phyloP scores from a whole-genome alignment of 2,113 vertebrate genomes.

The Tretioscincus oriximinensis region DNA sequence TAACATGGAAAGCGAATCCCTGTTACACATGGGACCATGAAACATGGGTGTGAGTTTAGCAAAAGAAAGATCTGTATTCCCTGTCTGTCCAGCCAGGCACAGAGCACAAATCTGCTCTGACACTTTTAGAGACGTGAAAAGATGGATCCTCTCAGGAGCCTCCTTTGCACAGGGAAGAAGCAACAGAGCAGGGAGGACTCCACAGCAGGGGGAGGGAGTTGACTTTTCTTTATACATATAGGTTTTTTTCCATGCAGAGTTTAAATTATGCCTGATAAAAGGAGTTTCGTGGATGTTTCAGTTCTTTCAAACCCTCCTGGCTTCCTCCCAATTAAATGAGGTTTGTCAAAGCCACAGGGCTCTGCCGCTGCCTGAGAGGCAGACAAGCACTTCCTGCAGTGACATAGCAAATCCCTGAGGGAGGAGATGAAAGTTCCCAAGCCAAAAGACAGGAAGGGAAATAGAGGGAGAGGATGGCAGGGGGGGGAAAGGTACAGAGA shows the following conservation, averaged over 20 bases:
- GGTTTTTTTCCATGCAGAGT: slow-evolving; percentile 86
- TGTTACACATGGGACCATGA: neutral
- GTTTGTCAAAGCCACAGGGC: slow-evolving; percentile 89
- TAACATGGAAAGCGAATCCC: too few relatives aligned
- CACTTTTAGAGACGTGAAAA: slow-evolving; percentile 84
- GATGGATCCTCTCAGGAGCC: slow-evolving; percentile 79
- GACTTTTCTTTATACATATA: slow-evolving; percentile 88
- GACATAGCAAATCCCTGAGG: slow-evolving; percentile 82
- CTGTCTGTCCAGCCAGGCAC: slow-evolving; percentile 75
- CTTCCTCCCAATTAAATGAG: slow-evolving; percentile 89
- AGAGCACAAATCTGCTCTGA: slow-evolving; percentile 81
- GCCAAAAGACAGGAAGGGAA: slow-evolving; percentile 66
- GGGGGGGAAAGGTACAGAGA: slow-evolving; percentile 65
- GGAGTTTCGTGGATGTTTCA: slow-evolving; percentile 84
- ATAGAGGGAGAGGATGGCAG: slow-evolving; percentile 45
- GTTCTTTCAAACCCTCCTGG: slow-evolving; percentile 87
- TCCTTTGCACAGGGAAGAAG: slow-evolving; percentile 62
- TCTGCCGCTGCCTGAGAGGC: slow-evolving; percentile 80
- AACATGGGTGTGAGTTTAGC: slow-evolving; percentile 22
- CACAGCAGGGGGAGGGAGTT: slow-evolving; percentile 80
- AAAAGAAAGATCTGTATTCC: slow-evolving; percentile 67
- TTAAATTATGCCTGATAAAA: slow-evolving; percentile 90
- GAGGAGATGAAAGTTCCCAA: slow-evolving; percentile 81
- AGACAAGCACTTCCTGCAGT: slow-evolving; percentile 85
- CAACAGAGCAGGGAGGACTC: slow-evolving; percentile 56